A percentile compares a stretch with the other conserved stretches of the same genome.
phyloP scores from a whole-genome alignment of 2,113 vertebrate genomes.

The Tyrannus savana region DNA sequence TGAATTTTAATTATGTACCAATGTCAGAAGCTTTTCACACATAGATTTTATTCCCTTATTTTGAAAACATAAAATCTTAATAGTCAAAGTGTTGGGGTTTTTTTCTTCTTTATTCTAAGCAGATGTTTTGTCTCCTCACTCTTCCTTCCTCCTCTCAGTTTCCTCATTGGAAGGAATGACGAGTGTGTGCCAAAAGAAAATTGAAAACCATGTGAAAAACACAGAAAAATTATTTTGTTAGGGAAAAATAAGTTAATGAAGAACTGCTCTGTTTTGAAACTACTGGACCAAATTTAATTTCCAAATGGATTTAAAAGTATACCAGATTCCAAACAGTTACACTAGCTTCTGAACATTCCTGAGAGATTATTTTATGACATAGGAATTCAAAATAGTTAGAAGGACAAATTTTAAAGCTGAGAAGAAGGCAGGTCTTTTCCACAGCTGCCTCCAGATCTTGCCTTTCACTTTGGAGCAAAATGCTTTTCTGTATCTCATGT shows the following conservation, averaged over 20 bases:
- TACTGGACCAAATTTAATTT: neutral
- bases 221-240: constrained; percentile 1
- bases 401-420: neutral
- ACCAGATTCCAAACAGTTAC: neutral
- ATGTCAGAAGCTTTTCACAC: constrained; percentile 7
- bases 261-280: constrained; percentile 9
- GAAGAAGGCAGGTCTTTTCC: neutral
- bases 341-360: neutral
- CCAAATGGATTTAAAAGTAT: neutral
- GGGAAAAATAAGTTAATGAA: constrained; percentile 37
- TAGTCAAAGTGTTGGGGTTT: neutral
- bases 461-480: neutral
- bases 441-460: neutral
- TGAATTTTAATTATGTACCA: neutral
- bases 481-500: neutral
- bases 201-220: constrained; percentile 22
- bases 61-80: constrained; percentile 12
- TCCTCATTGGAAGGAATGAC: constrained; percentile 30
- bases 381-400: neutral
- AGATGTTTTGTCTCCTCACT: constrained; percentile 38
- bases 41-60: neutral
- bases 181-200: constrained; percentile 24
- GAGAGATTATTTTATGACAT: neutral
- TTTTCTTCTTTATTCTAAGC: constrained; percentile 27
- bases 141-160: neutral